Evolutionary conservation across 2,113 vertebrate species (phyloP).

Genomic region (Jacana jacana): DNA sequence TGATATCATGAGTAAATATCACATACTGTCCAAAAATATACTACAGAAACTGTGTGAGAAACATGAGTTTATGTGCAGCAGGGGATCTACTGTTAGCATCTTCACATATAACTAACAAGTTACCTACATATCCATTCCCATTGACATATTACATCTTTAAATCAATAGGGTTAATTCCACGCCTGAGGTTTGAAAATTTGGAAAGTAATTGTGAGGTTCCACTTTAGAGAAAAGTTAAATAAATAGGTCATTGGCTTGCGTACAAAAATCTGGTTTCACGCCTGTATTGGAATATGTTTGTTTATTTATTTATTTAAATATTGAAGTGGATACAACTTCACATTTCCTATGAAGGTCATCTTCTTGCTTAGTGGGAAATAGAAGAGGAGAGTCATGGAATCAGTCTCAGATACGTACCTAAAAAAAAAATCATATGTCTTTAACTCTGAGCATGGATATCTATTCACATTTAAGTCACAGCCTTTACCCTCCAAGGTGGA

Average conservation of each 20-base stretch:
- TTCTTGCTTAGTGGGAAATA: neutral
- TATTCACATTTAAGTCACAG: neutral
- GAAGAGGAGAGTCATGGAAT: neutral
- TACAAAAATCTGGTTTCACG: neutral
- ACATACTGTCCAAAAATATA: neutral
- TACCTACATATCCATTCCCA: neutral
- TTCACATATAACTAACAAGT: neutral
- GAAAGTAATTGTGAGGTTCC: neutral
- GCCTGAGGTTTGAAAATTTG: neutral
- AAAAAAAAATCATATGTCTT: neutral
- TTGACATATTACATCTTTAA: neutral
- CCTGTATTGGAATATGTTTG: neutral
- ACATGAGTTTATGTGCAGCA: neutral
- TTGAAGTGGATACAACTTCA: accelerated
- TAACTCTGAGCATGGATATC: neutral
- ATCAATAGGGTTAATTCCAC: neutral
- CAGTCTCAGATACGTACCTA: neutral
- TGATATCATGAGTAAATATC: neutral
- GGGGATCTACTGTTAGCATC: neutral
- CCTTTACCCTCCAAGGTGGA: neutral
- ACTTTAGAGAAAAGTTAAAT: neutral
- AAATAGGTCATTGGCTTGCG: neutral
- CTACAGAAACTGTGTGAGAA: neutral
- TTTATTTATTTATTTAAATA: neutral
- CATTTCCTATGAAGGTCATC: neutral